These are phyloP conservation scores for Vesta saturnalis DNA, from an alignment of 2,888 invertebrate species.

Conservation along the genomic window DNA sequence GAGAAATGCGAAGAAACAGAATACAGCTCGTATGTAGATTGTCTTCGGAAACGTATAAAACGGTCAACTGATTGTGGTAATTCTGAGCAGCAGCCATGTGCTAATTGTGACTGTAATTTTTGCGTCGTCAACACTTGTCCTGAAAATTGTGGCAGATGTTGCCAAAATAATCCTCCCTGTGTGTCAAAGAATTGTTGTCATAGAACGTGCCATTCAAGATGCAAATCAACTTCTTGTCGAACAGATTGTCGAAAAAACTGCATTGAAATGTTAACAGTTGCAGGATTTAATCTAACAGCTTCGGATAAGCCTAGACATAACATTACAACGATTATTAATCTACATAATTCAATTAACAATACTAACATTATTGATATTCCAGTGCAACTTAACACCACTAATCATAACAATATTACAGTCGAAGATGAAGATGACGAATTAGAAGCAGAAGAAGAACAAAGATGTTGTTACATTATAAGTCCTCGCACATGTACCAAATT, in stretches of 20 bases:
- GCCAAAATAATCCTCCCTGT: constrained; percentile 50
- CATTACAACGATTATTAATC: constrained; percentile 60
- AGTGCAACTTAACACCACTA: constrained; percentile 58
- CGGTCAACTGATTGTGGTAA: constrained; percentile 44
- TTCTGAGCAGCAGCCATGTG: constrained; percentile 32
- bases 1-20: constrained; percentile 53
- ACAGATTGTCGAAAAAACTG: constrained; percentile 51
- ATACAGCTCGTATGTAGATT: constrained; percentile 54
- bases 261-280: constrained; percentile 14
- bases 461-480: constrained; percentile 58
- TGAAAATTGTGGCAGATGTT: constrained; percentile 47
- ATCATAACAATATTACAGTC: constrained; percentile 58
- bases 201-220: constrained; percentile 57
- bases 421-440: neutral
- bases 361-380: constrained; percentile 61
- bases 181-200: constrained; percentile 58
- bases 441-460: neutral
- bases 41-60: constrained; percentile 52
- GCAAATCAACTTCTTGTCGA: constrained; percentile 54
- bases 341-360: constrained; percentile 60
- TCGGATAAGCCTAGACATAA: constrained; percentile 49
- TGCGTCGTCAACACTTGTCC: constrained; percentile 47
- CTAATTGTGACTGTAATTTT: constrained; percentile 50
- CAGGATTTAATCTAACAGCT: constrained; percentile 14
- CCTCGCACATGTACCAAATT: constrained; percentile 57